Conservation (phyloP, 2,888 invertebrate genomes). For the Seira ritae region DNA sequence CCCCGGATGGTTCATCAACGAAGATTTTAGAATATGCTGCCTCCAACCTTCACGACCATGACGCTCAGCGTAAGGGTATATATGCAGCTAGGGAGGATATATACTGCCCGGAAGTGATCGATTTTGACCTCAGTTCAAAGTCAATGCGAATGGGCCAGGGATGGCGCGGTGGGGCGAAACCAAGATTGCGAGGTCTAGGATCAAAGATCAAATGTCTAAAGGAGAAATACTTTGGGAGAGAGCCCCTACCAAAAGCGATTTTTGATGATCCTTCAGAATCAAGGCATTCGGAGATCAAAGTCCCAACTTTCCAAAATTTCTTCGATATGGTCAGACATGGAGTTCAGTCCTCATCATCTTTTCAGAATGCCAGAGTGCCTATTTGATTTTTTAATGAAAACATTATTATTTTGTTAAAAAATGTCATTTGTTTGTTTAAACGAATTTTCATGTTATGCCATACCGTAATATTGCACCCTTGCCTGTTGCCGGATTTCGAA, state of each 20-base stretch:
- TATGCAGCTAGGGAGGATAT: slow-evolving; percentile 79
- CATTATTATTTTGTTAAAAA: too few species aligned
- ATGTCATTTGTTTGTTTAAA: too few species aligned
- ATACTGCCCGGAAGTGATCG: slow-evolving; percentile 72
- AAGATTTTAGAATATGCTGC: slow-evolving; percentile 67
- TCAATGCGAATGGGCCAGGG: slow-evolving; percentile 75
- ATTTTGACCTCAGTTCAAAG: slow-evolving; percentile 78
- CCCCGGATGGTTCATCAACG: slow-evolving; percentile 66
- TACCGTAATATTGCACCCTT: too few species aligned
- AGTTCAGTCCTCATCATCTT: slow-evolving; percentile 42
- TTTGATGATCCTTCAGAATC: slow-evolving; percentile 67
- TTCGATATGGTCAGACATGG: slow-evolving; percentile 36
- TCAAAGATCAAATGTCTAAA: slow-evolving; percentile 86
- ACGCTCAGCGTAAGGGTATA: slow-evolving; percentile 84
- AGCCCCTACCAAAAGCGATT: slow-evolving; percentile 77
- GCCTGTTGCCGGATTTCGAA: too few species aligned
- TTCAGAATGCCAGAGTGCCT: slow-evolving; percentile 40
- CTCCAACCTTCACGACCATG: slow-evolving; percentile 78
- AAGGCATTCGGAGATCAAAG: slow-evolving; percentile 52
- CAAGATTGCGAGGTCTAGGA: slow-evolving; percentile 81
- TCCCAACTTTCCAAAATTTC: slow-evolving; percentile 66
- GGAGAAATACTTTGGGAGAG: slow-evolving; percentile 84
- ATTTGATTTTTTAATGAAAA: too few species aligned
- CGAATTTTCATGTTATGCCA: too few species aligned
- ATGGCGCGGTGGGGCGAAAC: slow-evolving; percentile 74